Base-by-base conservation (phyloP, 2,797 vertebrate genomes). In the Thripadectes ignobilis region DNA sequence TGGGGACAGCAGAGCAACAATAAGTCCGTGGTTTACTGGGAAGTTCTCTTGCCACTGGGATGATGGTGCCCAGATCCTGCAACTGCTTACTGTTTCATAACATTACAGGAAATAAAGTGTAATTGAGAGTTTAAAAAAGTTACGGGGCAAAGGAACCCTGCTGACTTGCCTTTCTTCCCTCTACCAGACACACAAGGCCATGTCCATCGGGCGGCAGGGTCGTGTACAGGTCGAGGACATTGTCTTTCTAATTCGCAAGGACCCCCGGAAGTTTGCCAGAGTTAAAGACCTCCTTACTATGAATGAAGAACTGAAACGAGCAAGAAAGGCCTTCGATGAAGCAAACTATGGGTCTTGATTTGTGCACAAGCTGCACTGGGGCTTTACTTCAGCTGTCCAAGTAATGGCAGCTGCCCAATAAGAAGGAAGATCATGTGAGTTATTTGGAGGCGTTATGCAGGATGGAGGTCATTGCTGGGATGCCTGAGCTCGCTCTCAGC, bases 211-310 rank as follows among this genome's bases (percentile, higher is more conserved):
- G 46, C 98, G 99, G 67, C 99, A 99, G 97, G 99, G 99, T 17
- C 98, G 99, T 4, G 99, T 99, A 21, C 99, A 99, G 98, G 99
- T 99, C 69, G 99, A 99, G 97, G 99, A 99, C 97, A 99, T 99
- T 3, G 99, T 99, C 11, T 99, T 99, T 92, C 98, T 99, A 3
- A 99, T 99, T 43, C 98, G 99, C 41, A 99, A 99, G 91, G 99
- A 99, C 78, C 99, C 99, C 15, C 97, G 99, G 69, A 99, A 99
- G 96, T 99, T 99, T 95, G 99, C 99, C 73, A 95, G 99, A 91
- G 99, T 99, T 61, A 99, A 99, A 97, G 99, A 99, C 93, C 98
- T 99, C 68, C 98, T 99, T 48, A 99, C 99, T 17, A 99, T 99
- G 99, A 99, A 99, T 72, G 99, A 99, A 94, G 99, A 99, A 97